A percentile compares a stretch with the other conserved stretches of the same genome.
These are phyloP conservation scores for Corydoras sp. DNA, from an alignment of 2,113 vertebrate species.

Conservation along the genomic window DNA sequence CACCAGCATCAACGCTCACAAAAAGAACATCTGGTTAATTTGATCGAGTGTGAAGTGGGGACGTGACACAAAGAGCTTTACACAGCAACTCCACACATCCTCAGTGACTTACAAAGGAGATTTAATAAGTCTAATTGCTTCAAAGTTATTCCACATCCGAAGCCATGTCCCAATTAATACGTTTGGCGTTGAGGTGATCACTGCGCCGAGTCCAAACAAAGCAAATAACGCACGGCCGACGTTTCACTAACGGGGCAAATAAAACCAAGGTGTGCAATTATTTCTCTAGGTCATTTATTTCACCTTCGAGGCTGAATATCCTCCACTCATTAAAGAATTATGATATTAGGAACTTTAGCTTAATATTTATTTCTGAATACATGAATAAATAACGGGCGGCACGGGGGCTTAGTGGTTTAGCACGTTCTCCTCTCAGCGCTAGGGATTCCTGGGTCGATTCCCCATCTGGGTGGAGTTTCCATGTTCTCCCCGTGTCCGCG, in stretches of 20 bases:
- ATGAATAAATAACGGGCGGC: too few species aligned
- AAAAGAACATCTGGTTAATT: constrained; percentile 35
- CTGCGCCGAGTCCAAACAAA: not conserved
- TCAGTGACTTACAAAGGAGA: not conserved
- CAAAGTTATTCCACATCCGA: constrained; percentile 6
- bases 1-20: constrained; percentile 3
- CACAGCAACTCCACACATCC: not conserved
- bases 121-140: constrained; percentile 20
- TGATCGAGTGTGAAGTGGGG: constrained; percentile 23
- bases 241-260: not conserved
- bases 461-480: too few species aligned
- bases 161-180: not conserved
- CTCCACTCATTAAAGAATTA: too few species aligned
- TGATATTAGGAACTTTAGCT: too few species aligned
- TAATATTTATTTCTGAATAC: too few species aligned
- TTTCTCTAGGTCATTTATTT: too few species aligned
- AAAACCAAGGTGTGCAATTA: not conserved
- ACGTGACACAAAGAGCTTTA: constrained; percentile 10
- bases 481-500: too few species aligned
- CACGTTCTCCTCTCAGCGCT: too few species aligned
- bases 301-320: too few species aligned
- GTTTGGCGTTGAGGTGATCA: not conserved
- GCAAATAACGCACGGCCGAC: not conserved
- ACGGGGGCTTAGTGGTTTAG: too few species aligned
- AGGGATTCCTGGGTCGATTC: too few species aligned